These are phyloP conservation scores for Tetranychus truncatus DNA, from an alignment of 2,888 invertebrate species.

Conservation along the genomic window DNA sequence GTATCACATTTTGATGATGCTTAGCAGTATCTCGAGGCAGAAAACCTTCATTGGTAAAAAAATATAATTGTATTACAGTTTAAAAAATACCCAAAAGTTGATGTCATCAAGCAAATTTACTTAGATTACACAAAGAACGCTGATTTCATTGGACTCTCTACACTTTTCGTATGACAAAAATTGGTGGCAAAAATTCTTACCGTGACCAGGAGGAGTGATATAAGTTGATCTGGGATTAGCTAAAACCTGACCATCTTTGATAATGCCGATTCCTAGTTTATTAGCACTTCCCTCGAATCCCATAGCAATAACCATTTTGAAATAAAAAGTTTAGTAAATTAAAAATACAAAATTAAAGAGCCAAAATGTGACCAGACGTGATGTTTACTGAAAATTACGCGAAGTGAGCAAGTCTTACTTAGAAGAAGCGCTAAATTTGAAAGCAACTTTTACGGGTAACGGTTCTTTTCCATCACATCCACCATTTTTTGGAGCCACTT, in stretches of 20 bases:
- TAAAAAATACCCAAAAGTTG: too few species aligned
- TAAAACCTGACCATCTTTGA: slow-evolving; percentile 70
- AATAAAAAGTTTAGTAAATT: neutral
- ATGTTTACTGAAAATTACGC: too few species aligned
- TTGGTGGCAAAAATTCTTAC: slow-evolving; percentile 34
- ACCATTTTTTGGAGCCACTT: too few species aligned
- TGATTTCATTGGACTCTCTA: too few species aligned
- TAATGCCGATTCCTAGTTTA: slow-evolving; percentile 87
- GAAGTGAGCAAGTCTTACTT: too few species aligned
- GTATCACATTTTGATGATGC: slow-evolving; percentile 70
- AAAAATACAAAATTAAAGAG: neutral
- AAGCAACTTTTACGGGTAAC: too few species aligned
- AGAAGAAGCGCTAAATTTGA: too few species aligned
- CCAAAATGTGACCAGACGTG: too few species aligned
- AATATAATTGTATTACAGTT: neutral
- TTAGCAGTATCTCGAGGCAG: slow-evolving; percentile 85
- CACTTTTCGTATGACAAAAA: neutral
- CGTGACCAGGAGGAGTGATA: slow-evolving; percentile 92
- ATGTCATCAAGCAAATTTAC: too few species aligned
- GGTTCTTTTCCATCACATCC: too few species aligned
- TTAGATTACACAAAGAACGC: too few species aligned
- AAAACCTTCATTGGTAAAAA: slow-evolving; percentile 44
- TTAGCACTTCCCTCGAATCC: slow-evolving; percentile 97
- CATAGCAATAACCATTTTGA: neutral
- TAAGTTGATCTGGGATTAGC: slow-evolving; percentile 87